Base-by-base conservation (phyloP, 2,888 invertebrate species). In the Salticus scenicus region DNA sequence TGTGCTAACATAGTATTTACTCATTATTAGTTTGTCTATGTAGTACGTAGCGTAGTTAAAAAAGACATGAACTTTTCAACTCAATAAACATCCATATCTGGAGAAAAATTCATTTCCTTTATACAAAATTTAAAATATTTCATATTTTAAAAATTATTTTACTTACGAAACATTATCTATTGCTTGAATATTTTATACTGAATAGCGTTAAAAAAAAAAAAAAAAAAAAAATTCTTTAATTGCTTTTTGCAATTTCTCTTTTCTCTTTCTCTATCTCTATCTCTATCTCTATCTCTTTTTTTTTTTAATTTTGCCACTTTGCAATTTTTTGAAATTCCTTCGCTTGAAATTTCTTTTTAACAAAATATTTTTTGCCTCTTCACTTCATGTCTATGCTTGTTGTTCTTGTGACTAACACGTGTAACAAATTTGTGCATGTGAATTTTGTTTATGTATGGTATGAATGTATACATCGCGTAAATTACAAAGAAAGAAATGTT, bases 391-490 rank as follows among this genome's bases (percentile, higher is more conserved):
- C 67, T 67, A 10, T 67, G 37, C 20, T n/a, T n/a, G 24, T 37
- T 76, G 37, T 71, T 30, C 47, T 17, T 79, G 69, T 80, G 73
- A 67, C 73, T 80, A 74, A 74, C 37, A 33, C 63, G 66, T 66
- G 30, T 82, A 71, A 51, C 71, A 82, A 76, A 71, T 71, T 71
- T 28, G 20, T 72, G 82, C 82, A 76, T 82, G 82, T 8, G 28
- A 27, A 8, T 2, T 27, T 42, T 66, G 37, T 28, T 42, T 41
- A 17, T 64, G 20, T 64, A 14, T 47, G 5, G 31, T 69, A 14
- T 69, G 37, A 75, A 24, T 69, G 14, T 31, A 0, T 33, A n/a
- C 28, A 7, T n/a, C n/a, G n/a, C n/a, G n/a, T n/a, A n/a, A n/a
- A n/a, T n/a, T n/a, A n/a, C n/a, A n/a, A n/a, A n/a, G n/a, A n/a